A percentile compares a stretch with the other conserved stretches of the same genome.
phyloP scores from a whole-genome alignment of 2,888 invertebrate species.

The Dorcus hopei region DNA sequence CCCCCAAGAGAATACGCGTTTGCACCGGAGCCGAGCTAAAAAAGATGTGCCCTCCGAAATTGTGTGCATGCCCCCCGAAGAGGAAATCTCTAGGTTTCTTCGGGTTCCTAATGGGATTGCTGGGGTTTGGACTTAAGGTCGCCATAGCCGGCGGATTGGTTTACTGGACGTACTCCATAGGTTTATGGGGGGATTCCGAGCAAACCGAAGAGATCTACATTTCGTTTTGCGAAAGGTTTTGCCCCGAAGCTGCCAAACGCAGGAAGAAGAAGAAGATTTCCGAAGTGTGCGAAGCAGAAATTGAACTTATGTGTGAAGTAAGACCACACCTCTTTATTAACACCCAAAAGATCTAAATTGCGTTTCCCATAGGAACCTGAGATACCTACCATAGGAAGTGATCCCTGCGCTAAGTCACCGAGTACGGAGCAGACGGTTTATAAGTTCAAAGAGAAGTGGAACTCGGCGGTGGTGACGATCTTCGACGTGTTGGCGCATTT shows the following conservation, averaged over 20 bases:
- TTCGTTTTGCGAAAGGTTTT: conserved; percentile 28
- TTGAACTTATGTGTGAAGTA: conserved; percentile 31
- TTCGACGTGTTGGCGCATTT: conserved; percentile 33
- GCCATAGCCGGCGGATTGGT: conserved; percentile 43
- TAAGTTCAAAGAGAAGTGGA: conserved; percentile 33
- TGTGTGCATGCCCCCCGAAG: conserved; percentile 40
- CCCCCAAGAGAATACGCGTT: conserved; percentile 39
- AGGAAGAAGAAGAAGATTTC: conserved; percentile 28
- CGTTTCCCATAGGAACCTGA: conserved; percentile 15
- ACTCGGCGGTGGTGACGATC: conserved; percentile 25
- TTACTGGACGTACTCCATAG: conserved; percentile 44
- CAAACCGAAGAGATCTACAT: conserved; percentile 46
- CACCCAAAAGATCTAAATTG: not conserved
- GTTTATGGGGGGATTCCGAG: conserved; percentile 47
- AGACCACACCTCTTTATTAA: conserved; percentile 5
- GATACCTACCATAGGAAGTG: conserved; percentile 9
- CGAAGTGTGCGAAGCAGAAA: conserved; percentile 35
- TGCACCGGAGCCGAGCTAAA: conserved; percentile 46
- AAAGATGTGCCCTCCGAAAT: conserved; percentile 38
- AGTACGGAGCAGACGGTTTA: conserved; percentile 24
- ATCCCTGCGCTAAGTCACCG: conserved; percentile 31
- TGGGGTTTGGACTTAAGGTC: conserved; percentile 42
- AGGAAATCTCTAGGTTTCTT: conserved; percentile 17
- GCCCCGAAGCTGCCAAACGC: conserved; percentile 19
- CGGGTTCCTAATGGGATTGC: conserved; percentile 7